Base-by-base conservation (phyloP, 2,113 vertebrate species). In the Lampris incognitus region DNA sequence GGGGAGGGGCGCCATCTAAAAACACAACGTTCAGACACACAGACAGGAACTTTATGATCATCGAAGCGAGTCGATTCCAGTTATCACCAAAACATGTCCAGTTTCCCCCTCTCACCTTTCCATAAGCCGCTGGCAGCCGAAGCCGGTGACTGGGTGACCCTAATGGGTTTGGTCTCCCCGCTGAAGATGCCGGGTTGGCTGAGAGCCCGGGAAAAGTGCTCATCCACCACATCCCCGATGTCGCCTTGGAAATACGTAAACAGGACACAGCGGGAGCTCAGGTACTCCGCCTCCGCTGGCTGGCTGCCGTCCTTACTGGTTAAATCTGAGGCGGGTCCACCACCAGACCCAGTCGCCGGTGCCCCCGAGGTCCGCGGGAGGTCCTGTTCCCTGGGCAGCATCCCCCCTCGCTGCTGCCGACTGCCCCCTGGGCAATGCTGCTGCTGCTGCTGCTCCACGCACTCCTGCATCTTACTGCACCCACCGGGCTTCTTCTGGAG, bases 211-310 rank as follows among this genome's bases (percentile, higher is more conserved):
- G 97, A 97, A 90, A 99, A 99, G 86, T 99, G 98, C 86, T 99
- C 97, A 71, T 99, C 98, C 78, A 99, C 97, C 89, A 98, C 97
- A 4, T 98, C 96, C 2, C 96, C 95, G 69, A 99, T 98, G 91
- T 98, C 95, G 64, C 98, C 98, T 85, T 97, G 96, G 94, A 98
- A 99, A 91, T 99, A 99, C 66, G 97, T 99, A 94, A 99, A 98
- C 92, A 99, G 94, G 87, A 99, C 96, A 76, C 98, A 99, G 79
- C 97, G 95, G 90, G 98, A 97, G 90, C 96, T 99, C 91, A 99
- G 89, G 93, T 99, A 99, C 92, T 99, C 97, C 8, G 98, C 95
- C 89, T 98, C 98, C 0, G 97, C 94, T 70, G 98, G 97, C 86
- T 97, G 97, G 78, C 94, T 85, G 83, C 95, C 94, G 82, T 99